phyloP scores from a whole-genome alignment of 2,113 vertebrate genomes.

The Sigmodon hispidus region DNA sequence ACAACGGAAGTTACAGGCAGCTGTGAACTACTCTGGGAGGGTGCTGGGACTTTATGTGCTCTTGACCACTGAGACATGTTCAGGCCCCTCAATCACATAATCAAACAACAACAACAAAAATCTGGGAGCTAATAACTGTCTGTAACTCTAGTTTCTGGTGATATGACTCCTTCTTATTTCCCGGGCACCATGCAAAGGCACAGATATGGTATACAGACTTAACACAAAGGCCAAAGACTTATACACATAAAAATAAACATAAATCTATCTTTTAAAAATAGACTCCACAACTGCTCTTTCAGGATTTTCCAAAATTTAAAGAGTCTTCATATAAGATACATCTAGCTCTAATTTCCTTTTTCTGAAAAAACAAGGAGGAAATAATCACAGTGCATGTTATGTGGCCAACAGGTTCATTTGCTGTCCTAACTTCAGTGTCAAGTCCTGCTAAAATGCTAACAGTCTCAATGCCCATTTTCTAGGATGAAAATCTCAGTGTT shows the following conservation, averaged over 20 bases:
- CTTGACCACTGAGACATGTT: neutral
- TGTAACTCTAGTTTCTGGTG: neutral
- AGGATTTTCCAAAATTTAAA: neutral
- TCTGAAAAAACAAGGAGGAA: slow-evolving; percentile 15
- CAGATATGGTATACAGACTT: too few species aligned
- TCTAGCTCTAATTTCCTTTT: neutral
- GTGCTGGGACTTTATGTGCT: neutral
- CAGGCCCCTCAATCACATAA: neutral
- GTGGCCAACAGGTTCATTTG: neutral
- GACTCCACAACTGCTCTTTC: neutral
- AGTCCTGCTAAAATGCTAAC: neutral
- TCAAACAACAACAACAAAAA: neutral
- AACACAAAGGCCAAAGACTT: neutral
- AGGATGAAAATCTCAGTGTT: neutral
- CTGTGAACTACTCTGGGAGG: neutral
- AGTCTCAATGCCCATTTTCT: neutral
- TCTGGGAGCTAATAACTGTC: neutral
- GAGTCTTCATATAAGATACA: neutral
- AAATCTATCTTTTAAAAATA: neutral
- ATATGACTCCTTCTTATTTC: neutral
- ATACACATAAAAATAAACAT: too few species aligned
- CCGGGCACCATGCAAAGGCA: too few species aligned
- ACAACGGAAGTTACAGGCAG: neutral
- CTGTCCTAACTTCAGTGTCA: neutral
- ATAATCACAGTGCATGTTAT: neutral